Conservation (phyloP, 2,113 vertebrate genomes). For the Clinocottus analis region DNA sequence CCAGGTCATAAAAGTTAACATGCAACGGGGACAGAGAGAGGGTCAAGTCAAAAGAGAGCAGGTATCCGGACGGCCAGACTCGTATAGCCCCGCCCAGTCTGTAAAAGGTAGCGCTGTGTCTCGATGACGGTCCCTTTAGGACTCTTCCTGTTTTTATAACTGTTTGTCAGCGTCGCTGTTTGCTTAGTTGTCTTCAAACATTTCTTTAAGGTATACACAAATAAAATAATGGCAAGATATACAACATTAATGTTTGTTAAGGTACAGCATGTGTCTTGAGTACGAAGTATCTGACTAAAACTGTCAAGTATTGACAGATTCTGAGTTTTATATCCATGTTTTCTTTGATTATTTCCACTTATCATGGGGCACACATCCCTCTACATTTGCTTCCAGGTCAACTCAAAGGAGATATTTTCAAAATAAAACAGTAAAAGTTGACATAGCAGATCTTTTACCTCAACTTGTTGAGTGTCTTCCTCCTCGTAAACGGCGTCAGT, state of each 20-base stretch:
- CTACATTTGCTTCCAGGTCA: not conserved
- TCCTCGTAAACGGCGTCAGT: not conserved
- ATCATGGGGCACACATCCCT: not conserved
- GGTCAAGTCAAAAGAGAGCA: slow-evolving; percentile 47
- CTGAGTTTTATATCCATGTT: not conserved
- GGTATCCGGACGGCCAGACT: slow-evolving; percentile 47
- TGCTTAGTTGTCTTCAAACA: slow-evolving; percentile 6
- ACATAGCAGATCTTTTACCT: not conserved
- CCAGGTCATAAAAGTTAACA: slow-evolving; percentile 48
- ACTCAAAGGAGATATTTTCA: not conserved
- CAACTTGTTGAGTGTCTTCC: not conserved
- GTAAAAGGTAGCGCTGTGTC: slow-evolving; percentile 52
- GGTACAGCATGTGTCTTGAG: not conserved
- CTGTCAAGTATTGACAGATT: too few species aligned
- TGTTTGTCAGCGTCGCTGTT: slow-evolving; percentile 1
- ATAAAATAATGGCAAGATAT: not conserved
- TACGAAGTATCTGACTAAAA: not conserved
- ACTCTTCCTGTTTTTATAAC: slow-evolving; percentile 23
- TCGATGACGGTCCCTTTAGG: slow-evolving; percentile 15
- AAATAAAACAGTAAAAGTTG: too few species aligned
- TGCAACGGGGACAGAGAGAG: slow-evolving; percentile 40
- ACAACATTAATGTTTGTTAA: not conserved
- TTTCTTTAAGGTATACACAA: not conserved
- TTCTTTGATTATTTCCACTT: not conserved
- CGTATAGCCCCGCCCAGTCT: slow-evolving; percentile 49